Conservation (phyloP, 2,797 vertebrate genomes). For the Gymnoscopelus microlampas region DNA sequence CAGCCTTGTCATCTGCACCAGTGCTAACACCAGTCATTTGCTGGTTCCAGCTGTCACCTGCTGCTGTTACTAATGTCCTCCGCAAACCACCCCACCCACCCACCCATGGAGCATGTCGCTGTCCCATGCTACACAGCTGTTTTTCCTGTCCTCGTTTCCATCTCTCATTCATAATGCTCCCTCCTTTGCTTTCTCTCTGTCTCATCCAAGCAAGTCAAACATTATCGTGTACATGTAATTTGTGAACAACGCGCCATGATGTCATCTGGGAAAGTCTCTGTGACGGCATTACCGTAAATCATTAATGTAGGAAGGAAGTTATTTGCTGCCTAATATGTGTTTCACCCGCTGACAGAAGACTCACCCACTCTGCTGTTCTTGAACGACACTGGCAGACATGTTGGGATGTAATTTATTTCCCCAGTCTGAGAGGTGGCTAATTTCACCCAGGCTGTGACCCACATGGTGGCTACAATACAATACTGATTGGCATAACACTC, state of each 20-base stretch:
- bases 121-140: neutral
- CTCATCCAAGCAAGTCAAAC: too few species aligned
- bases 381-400: constrained; percentile 32
- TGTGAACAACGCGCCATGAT: neutral
- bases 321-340: too few species aligned
- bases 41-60: constrained; percentile 31
- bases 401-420: constrained; percentile 25
- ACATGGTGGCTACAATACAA: constrained; percentile 53
- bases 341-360: too few species aligned
- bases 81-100: too few species aligned
- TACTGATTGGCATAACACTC: constrained; percentile 9
- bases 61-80: constrained; percentile 15
- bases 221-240: neutral
- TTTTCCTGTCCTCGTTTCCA: neutral
- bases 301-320: neutral
- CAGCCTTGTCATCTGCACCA: constrained; percentile 6
- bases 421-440: constrained; percentile 50
- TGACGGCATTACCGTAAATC: neutral
- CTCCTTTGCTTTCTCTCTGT: too few species aligned
- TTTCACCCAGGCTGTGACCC: constrained; percentile 68
- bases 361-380: constrained; percentile 28
- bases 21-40: neutral
- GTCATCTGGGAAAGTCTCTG: too few species aligned
- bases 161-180: neutral
- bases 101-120: neutral